These are phyloP conservation scores for Pipistrellus pipistrellus DNA, from an alignment of 2,797 vertebrate genomes.

Conservation along the genomic window DNA sequence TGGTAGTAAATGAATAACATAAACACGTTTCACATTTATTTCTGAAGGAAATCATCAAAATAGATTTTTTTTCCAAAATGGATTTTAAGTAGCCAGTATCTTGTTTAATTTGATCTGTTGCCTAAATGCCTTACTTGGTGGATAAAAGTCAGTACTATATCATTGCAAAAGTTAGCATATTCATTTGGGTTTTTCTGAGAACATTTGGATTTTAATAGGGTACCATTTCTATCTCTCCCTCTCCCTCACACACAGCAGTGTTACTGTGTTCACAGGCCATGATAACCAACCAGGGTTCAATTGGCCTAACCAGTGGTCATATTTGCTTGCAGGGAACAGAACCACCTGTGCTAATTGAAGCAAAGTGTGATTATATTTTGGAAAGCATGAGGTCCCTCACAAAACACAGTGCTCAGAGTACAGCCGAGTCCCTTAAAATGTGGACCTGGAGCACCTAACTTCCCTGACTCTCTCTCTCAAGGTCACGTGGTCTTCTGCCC, in stretches of 20 bases:
- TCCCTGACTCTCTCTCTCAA: not conserved
- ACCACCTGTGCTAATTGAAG: not conserved
- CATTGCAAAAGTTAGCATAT: conserved; percentile 11
- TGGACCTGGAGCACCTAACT: not conserved
- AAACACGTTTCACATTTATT: conserved; percentile 4
- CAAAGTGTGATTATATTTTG: not conserved
- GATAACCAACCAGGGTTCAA: not conserved
- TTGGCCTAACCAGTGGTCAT: not conserved
- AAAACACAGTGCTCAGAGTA: not conserved
- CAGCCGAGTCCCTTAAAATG: not conserved
- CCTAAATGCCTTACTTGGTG: conserved; percentile 22
- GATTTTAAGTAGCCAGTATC: not conserved
- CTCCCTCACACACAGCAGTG: not conserved
- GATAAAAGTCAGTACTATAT: not conserved
- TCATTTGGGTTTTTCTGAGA: conserved; percentile 40
- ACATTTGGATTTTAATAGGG: not conserved
- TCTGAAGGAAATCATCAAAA: conserved; percentile 26
- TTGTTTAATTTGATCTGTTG: conserved; percentile 57
- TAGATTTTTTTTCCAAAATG: not conserved
- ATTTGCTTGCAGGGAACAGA: conserved; percentile 3
- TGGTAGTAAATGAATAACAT: not conserved
- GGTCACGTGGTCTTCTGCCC: not conserved
- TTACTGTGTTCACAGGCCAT: not conserved
- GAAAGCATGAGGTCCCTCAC: not conserved
- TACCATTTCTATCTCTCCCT: not conserved